phyloP scores from a whole-genome alignment of 2,797 vertebrate genomes.

The Enteromius radiatus region DNA sequence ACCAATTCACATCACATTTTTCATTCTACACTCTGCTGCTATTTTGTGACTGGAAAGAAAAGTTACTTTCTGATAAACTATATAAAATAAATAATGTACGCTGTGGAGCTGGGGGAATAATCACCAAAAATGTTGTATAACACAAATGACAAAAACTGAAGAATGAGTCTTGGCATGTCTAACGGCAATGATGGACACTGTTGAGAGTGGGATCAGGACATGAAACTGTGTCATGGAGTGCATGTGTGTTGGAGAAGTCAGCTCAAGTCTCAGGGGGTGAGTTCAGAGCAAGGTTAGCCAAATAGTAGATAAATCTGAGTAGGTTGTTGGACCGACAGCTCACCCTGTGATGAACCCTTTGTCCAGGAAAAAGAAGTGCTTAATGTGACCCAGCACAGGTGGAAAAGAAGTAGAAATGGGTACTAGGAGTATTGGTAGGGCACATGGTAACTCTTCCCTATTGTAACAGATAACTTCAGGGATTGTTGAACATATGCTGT shows the following conservation, averaged over 20 bases:
- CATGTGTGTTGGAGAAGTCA: constrained; percentile 77
- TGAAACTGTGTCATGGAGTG: constrained; percentile 68
- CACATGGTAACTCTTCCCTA: background rate
- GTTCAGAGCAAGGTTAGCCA: constrained; percentile 92
- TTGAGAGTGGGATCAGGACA: constrained; percentile 65
- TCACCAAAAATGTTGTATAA: constrained; percentile 6
- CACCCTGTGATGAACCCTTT: constrained; percentile 85
- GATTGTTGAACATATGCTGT: constrained; percentile 5
- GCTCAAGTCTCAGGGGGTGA: constrained; percentile 79
- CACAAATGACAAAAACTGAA: constrained; percentile 21
- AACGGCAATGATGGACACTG: constrained; percentile 49
- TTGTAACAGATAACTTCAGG: background rate
- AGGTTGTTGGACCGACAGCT: constrained; percentile 82
- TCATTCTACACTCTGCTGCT: background rate
- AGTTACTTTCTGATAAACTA: constrained; percentile 7
- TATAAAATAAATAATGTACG: constrained; percentile 1
- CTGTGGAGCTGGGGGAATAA: constrained; percentile 31
- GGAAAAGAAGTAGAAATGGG: constrained; percentile 63
- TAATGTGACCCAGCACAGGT: constrained; percentile 78
- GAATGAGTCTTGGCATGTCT: constrained; percentile 28
- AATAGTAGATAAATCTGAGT: constrained; percentile 87
- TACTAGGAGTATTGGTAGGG: constrained; percentile 31
- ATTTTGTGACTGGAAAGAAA: background rate
- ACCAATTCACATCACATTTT: constrained; percentile 26
- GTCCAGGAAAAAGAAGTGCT: constrained; percentile 81